phyloP scores from a whole-genome alignment of 2,888 invertebrate genomes.

The Mystacides longicornis region DNA sequence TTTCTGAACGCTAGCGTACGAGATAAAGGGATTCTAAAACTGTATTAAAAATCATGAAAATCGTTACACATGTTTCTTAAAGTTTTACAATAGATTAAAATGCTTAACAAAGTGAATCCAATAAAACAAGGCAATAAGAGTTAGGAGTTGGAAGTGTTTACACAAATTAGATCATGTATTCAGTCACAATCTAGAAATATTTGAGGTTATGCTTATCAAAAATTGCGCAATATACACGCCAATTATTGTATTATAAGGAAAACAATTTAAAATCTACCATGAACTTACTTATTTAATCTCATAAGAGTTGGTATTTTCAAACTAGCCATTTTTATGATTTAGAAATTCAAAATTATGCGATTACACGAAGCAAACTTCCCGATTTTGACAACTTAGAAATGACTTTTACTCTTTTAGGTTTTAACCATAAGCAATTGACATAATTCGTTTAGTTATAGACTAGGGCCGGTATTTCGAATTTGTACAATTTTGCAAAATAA shows the following conservation, averaged over 20 bases:
- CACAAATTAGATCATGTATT: background rate
- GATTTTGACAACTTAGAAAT: background rate
- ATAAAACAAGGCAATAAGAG: background rate
- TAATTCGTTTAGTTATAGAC: too few relatives aligned
- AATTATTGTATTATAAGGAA: constrained; percentile 40
- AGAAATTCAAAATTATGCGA: background rate
- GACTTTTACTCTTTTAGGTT: too few relatives aligned
- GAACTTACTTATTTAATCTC: constrained; percentile 42
- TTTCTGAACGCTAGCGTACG: too few relatives aligned
- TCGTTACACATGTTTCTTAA: too few relatives aligned
- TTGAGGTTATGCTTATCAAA: constrained; percentile 25
- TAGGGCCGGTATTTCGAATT: too few relatives aligned
- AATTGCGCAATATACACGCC: constrained; percentile 47
- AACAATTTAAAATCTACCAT: constrained; percentile 42
- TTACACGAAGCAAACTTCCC: background rate
- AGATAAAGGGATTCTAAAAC: background rate
- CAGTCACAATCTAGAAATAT: constrained; percentile 28
- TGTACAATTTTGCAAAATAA: too few relatives aligned
- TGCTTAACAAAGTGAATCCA: background rate
- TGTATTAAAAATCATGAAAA: too few relatives aligned
- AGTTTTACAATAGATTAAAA: too few relatives aligned
- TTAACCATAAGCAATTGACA: too few relatives aligned
- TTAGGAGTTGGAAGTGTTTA: background rate
- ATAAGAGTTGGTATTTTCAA: constrained; percentile 44
- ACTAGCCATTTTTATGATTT: constrained; percentile 39